These are phyloP conservation scores for Papilio polyxenes DNA, from an alignment of 1,140 invertebrate species.

Conservation along the genomic window DNA sequence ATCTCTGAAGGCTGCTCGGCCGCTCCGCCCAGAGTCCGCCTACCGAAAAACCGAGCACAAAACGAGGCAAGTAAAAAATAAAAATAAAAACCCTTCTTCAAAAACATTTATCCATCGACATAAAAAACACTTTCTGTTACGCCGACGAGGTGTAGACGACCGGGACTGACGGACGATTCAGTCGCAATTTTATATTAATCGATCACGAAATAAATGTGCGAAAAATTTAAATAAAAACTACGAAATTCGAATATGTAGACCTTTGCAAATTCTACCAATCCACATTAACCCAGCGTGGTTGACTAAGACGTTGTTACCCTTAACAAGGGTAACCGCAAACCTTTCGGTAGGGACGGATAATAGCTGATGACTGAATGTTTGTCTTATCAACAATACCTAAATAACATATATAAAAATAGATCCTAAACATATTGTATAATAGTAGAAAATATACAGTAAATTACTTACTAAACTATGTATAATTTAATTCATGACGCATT, in stretches of 20 bases:
- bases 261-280: too few relatives aligned
- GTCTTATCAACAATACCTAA: background rate
- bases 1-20: constrained; percentile 46
- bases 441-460: background rate
- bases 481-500: background rate
- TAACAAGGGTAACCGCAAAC: too few relatives aligned
- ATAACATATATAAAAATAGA: background rate
- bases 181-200: constrained; percentile 35
- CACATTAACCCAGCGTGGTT: too few relatives aligned
- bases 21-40: constrained; percentile 66
- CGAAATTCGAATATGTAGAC: too few relatives aligned
- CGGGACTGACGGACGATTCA: constrained; percentile 44
- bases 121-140: constrained; percentile 57
- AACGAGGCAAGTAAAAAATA: constrained; percentile 61
- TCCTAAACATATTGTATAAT: background rate
- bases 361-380: too few relatives aligned
- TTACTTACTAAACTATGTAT: background rate
- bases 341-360: too few relatives aligned
- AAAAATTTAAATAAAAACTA: background rate
- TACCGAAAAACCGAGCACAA: constrained; percentile 74
- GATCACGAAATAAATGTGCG: background rate
- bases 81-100: constrained; percentile 68
- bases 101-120: constrained; percentile 60
- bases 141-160: constrained; percentile 40
- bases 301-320: too few relatives aligned